Percentiles rank a stretch among this genome's conserved stretches.
phyloP scores from a whole-genome alignment of 2,888 invertebrate species.

The Atethmia centrago region DNA sequence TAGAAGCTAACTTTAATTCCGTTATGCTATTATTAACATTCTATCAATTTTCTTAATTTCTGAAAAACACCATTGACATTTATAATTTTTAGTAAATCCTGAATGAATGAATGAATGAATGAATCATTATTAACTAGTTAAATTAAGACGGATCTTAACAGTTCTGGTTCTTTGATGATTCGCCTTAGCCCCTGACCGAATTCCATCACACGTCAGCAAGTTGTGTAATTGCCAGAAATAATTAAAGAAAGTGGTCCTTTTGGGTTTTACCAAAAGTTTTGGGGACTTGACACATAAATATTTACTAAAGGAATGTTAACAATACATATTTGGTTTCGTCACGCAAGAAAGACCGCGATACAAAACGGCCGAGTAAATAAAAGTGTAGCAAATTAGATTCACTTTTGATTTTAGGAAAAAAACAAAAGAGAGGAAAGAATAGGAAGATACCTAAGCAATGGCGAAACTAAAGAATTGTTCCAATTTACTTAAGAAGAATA shows the following conservation, averaged over 20 bases:
- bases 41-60: not conserved
- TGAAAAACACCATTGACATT: not conserved
- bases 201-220: slow-evolving; percentile 41
- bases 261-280: slow-evolving; percentile 18
- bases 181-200: slow-evolving; percentile 51
- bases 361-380: not conserved
- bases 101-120: no score
- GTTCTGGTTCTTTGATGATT: slow-evolving; percentile 43
- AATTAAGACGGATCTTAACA: slow-evolving; percentile 48
- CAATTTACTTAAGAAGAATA: slow-evolving; percentile 3
- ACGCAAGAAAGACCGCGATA: not conserved
- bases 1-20: not conserved
- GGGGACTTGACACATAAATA: slow-evolving; percentile 28
- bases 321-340: slow-evolving; percentile 12
- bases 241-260: slow-evolving; percentile 54
- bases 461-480: slow-evolving; percentile 2
- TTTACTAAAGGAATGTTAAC: slow-evolving; percentile 7
- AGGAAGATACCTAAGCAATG: not conserved
- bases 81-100: not conserved
- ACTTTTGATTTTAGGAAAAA: not conserved
- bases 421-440: not conserved
- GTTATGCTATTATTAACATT: not conserved
- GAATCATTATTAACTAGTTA: slow-evolving; percentile 37
- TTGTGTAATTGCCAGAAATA: slow-evolving; percentile 60
- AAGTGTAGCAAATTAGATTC: slow-evolving; percentile 6